These are phyloP conservation scores for Phoxinus phoxinus DNA, from an alignment of 2,113 vertebrate species.

Conservation along the genomic window DNA sequence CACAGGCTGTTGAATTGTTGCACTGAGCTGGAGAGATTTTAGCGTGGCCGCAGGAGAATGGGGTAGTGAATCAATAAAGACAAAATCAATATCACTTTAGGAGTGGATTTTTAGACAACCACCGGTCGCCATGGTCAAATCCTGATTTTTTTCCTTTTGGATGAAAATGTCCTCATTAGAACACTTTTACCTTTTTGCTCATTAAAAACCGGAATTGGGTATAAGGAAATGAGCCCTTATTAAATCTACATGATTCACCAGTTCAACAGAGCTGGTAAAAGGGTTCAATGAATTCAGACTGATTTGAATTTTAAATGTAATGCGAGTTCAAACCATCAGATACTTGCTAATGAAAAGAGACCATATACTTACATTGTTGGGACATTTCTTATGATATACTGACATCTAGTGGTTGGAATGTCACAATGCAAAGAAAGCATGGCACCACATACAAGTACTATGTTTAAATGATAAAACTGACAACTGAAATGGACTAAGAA, in stretches of 20 bases:
- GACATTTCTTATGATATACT: slow-evolving; percentile 45
- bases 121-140: slow-evolving; percentile 36
- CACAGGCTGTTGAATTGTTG: slow-evolving; percentile 44
- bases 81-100: slow-evolving; percentile 54
- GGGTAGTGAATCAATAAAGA: slow-evolving; percentile 47
- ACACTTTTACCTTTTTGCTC: slow-evolving; percentile 41
- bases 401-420: slow-evolving; percentile 50
- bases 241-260: slow-evolving; percentile 57
- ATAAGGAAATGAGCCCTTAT: slow-evolving; percentile 56
- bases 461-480: neutral
- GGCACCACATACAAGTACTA: neutral
- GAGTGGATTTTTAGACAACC: slow-evolving; percentile 47
- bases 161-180: slow-evolving; percentile 53
- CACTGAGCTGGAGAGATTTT: slow-evolving; percentile 44
- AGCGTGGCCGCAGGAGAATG: slow-evolving; percentile 30
- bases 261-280: slow-evolving; percentile 43
- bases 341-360: slow-evolving; percentile 37
- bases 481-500: neutral
- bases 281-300: slow-evolving; percentile 52
- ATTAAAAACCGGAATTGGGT: slow-evolving; percentile 52
- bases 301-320: slow-evolving; percentile 56
- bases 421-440: neutral
- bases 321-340: slow-evolving; percentile 52
- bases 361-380: neutral
- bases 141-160: neutral